Evolutionary conservation across 2,113 vertebrate species (phyloP).

Genomic region (Bufo gargarizans): DNA sequence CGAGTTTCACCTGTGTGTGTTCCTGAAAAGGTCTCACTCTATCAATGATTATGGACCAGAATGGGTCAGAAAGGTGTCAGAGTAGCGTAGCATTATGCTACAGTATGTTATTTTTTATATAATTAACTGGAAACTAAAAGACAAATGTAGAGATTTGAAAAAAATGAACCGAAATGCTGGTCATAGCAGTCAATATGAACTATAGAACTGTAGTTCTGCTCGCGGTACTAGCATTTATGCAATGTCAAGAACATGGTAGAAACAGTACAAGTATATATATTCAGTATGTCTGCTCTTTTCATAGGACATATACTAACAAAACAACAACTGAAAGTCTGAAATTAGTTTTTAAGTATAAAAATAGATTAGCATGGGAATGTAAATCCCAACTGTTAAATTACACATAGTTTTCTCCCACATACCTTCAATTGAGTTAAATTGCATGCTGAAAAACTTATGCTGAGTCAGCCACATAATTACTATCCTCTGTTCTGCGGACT

Average conservation of each 20-base stretch:
- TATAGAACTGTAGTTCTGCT: too few relatives aligned
- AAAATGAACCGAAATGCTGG: too few relatives aligned
- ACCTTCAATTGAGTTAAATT: conserved; percentile 49
- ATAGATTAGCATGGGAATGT: neutral
- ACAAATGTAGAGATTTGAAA: too few relatives aligned
- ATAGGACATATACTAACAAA: neutral
- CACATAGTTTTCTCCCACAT: conserved; percentile 34
- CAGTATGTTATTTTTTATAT: too few relatives aligned
- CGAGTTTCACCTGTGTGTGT: too few relatives aligned
- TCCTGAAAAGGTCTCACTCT: too few relatives aligned
- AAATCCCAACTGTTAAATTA: neutral
- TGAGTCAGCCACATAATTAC: conserved; percentile 52
- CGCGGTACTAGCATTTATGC: neutral
- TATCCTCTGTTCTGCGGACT: conserved; percentile 11
- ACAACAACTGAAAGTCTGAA: neutral
- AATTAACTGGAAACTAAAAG: too few relatives aligned
- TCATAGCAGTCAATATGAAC: too few relatives aligned
- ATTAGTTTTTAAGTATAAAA: neutral
- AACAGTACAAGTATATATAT: neutral
- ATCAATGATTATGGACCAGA: too few relatives aligned
- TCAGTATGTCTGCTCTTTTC: neutral
- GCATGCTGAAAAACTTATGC: conserved; percentile 45
- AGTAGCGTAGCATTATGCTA: too few relatives aligned
- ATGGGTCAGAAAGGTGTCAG: too few relatives aligned
- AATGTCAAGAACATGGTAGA: neutral